These are phyloP conservation scores for Mus spicilegus DNA, from an alignment of 2,113 vertebrate species.

Conservation along the genomic window DNA sequence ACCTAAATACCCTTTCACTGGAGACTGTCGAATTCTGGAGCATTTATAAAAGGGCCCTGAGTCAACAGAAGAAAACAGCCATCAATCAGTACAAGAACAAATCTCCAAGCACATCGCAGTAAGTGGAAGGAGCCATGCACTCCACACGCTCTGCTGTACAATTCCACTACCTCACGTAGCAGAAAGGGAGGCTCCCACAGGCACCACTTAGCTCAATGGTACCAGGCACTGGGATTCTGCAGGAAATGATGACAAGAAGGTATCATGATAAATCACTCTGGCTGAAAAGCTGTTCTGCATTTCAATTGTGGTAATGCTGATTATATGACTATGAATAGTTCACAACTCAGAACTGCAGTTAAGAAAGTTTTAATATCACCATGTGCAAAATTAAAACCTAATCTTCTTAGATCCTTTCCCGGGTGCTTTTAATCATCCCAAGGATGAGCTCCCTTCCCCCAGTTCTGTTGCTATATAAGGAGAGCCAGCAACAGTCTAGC, in stretches of 20 bases:
- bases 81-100: not conserved
- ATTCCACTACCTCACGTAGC: not conserved
- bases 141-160: not conserved
- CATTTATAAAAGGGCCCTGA: not conserved
- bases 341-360: not conserved
- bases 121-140: not conserved
- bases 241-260: not conserved
- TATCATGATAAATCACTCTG: not conserved
- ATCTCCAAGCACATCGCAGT: not conserved
- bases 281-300: not conserved
- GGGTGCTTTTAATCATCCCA: not conserved
- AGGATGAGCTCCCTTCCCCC: not conserved
- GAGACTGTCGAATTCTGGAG: not conserved
- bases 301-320: not conserved
- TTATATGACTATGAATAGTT: not conserved
- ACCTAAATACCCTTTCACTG: not conserved
- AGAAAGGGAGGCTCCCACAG: not conserved
- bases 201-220: not conserved
- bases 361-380: not conserved
- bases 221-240: not conserved
- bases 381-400: conserved; percentile 32
- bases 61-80: not conserved
- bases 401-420: not conserved
- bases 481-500: not conserved
- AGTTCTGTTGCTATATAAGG: not conserved